These are phyloP conservation scores for Globodera ellingtonae DNA, from an alignment of 1,140 invertebrate species.

Conservation along the genomic window DNA sequence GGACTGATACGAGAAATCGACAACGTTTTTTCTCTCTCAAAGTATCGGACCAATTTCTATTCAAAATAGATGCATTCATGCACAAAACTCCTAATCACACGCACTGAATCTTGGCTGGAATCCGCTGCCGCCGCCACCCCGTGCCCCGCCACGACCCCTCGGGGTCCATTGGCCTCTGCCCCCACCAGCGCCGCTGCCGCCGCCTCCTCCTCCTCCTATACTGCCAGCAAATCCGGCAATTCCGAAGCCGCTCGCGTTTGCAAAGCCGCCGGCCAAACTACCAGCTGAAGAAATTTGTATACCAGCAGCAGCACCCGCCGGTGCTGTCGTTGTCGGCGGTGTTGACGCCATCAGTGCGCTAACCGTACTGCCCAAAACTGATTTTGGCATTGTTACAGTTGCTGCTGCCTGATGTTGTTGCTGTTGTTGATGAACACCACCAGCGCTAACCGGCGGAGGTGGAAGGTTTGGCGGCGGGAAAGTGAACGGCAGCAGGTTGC, in stretches of 20 bases:
- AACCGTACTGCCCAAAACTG: background rate
- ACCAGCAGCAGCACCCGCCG: background rate
- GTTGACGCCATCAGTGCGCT: background rate
- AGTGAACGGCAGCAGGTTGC: conserved; percentile 14
- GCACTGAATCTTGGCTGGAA: background rate
- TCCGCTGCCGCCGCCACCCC: background rate
- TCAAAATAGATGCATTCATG: no score
- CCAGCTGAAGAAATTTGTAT: background rate
- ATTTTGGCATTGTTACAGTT: background rate
- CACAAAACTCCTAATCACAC: background rate
- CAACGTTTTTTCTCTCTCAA: background rate
- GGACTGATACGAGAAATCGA: background rate
- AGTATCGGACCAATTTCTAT: background rate
- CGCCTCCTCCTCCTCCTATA: conserved; percentile 2
- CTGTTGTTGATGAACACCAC: conserved; percentile 4
- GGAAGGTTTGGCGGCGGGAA: conserved; percentile 2
- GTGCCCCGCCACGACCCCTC: background rate
- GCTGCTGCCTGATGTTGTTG: conserved; percentile 6
- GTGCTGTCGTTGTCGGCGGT: background rate
- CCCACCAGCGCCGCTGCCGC: background rate
- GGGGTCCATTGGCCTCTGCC: no score
- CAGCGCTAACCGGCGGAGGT: background rate
- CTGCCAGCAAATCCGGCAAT: background rate
- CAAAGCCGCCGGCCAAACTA: background rate
- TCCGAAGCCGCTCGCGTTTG: background rate